Conservation (phyloP, 2,797 vertebrate species). For the Tachyglossus aculeatus region DNA sequence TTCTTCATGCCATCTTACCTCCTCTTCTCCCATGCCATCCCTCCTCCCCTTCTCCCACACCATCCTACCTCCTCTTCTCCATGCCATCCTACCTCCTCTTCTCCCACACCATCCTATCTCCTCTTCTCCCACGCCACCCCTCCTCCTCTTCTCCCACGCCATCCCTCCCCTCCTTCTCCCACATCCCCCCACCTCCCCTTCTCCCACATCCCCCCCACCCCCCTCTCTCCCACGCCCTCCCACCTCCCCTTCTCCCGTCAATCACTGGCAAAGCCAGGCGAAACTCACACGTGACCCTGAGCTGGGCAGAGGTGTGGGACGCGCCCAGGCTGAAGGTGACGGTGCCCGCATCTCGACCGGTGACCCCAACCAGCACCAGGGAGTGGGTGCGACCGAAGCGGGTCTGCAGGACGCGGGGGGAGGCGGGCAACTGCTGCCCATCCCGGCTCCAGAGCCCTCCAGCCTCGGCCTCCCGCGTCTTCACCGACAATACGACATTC, state of each 20-base stretch:
- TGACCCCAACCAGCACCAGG: conserved; percentile 93
- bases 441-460: conserved; percentile 91
- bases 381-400: conserved; percentile 94
- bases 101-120: too few species aligned
- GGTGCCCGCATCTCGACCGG: conserved; percentile 88
- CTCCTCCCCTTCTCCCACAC: too few species aligned
- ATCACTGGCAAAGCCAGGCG: too few species aligned
- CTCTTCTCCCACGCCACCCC: too few species aligned
- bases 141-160: not conserved
- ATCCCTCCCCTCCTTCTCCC: not conserved
- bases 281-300: conserved; percentile 91
- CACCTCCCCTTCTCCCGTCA: not conserved
- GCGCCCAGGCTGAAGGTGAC: conserved; percentile 88
- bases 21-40: too few species aligned
- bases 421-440: conserved; percentile 84
- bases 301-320: conserved; percentile 91
- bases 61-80: too few species aligned
- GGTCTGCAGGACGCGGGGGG: conserved; percentile 87
- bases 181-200: not conserved
- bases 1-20: too few species aligned
- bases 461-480: conserved; percentile 88
- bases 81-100: too few species aligned
- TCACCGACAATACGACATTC: conserved; percentile 94
- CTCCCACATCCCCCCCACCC: not conserved
- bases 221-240: not conserved